phyloP scores from a whole-genome alignment of 2,888 invertebrate genomes.

The Meganola albula region DNA sequence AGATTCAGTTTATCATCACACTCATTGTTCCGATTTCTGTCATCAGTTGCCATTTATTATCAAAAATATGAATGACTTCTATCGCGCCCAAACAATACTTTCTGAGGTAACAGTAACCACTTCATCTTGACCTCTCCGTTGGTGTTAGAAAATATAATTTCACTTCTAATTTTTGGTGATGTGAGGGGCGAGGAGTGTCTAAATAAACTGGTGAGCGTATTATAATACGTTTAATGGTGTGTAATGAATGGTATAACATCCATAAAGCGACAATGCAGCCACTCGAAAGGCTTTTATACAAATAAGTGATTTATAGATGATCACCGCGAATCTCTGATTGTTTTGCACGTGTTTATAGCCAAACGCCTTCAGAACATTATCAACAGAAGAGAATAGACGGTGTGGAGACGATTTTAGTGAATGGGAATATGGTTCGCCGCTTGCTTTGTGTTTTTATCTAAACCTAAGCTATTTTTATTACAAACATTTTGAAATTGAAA shows the following conservation, averaged over 20 bases:
- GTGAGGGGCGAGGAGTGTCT: slow-evolving; percentile 32
- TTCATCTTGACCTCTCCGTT: slow-evolving; percentile 37
- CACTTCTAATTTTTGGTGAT: slow-evolving; percentile 11
- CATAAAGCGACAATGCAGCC: slow-evolving; percentile 73
- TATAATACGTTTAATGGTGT: slow-evolving; percentile 76
- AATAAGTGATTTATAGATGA: slow-evolving; percentile 69
- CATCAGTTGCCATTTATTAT: slow-evolving; percentile 70
- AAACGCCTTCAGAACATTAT: slow-evolving; percentile 42
- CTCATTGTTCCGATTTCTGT: slow-evolving; percentile 46
- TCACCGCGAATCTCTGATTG: slow-evolving; percentile 54
- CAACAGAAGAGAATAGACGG: slow-evolving; percentile 27
- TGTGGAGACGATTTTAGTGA: slow-evolving; percentile 33
- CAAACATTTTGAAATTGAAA: too few relatives aligned
- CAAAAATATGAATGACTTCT: slow-evolving; percentile 69
- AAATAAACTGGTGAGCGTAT: slow-evolving; percentile 42
- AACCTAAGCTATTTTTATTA: too few relatives aligned
- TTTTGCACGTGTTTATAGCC: slow-evolving; percentile 68
- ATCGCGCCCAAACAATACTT: slow-evolving; percentile 70
- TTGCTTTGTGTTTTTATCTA: slow-evolving; percentile 12
- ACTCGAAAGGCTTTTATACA: slow-evolving; percentile 73
- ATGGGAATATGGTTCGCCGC: slow-evolving; percentile 22
- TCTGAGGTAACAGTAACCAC: slow-evolving; percentile 61
- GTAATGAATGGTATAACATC: slow-evolving; percentile 77
- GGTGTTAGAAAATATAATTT: slow-evolving; percentile 38
- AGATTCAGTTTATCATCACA: slow-evolving; percentile 33